These are phyloP conservation scores for Paragorgia papillata DNA, from an alignment of 92 coral and sea anemone species.

Conservation along the genomic window DNA sequence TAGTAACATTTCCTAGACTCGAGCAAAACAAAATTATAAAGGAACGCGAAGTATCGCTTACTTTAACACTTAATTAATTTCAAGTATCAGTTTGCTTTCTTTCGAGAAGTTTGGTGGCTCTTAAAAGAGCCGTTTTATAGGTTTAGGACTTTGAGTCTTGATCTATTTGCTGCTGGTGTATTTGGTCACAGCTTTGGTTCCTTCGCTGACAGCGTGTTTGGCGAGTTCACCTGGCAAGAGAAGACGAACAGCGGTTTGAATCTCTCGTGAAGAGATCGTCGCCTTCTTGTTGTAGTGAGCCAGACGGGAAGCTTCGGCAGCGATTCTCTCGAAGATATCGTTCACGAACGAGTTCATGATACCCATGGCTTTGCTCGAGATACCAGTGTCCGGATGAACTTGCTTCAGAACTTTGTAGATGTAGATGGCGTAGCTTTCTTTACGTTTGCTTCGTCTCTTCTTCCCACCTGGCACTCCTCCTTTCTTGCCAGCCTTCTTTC, in stretches of 20 bases:
- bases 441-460: constrained; percentile 17
- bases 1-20: too few species aligned
- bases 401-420: constrained; percentile 64
- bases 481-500: constrained; percentile 40
- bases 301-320: constrained; percentile 58
- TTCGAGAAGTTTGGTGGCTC: constrained; percentile 28
- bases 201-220: constrained; percentile 28
- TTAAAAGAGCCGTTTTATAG: constrained; percentile 36
- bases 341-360: constrained; percentile 74
- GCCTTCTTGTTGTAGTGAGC: constrained; percentile 70
- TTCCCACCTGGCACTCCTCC: constrained; percentile 35
- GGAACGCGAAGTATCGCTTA: too few species aligned
- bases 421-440: constrained; percentile 41
- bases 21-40: too few species aligned
- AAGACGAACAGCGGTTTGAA: constrained; percentile 66
- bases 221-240: constrained; percentile 55
- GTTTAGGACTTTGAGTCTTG: not conserved
- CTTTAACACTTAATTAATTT: too few species aligned
- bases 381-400: constrained; percentile 74
- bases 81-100: constrained; percentile 1
- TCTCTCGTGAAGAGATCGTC: constrained; percentile 63
- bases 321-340: constrained; percentile 73
- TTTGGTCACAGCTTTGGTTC: constrained; percentile 36
- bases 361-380: constrained; percentile 74
- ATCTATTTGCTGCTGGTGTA: constrained; percentile 42